Percentiles rank a stretch among this genome's conserved stretches.
Evolutionary conservation across 2,888 invertebrate genomes (phyloP).

Genomic region (Ernsta delagoae): DNA sequence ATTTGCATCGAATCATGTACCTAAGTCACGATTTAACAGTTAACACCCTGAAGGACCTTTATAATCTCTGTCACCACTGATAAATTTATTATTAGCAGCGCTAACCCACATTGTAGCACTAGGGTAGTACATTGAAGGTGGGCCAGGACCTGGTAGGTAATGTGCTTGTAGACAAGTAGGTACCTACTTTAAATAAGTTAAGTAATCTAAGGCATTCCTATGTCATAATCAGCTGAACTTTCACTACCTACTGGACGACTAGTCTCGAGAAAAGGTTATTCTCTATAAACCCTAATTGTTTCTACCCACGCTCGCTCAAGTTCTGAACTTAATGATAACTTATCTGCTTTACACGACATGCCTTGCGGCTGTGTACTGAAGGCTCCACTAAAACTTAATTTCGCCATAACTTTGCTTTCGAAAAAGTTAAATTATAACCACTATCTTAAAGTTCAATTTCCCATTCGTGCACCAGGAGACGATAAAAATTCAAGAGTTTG

Average conservation of each 20-base stretch:
- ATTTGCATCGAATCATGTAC: too few species aligned
- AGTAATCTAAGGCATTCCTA: neutral
- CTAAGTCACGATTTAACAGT: too few species aligned
- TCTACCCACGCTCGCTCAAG: conserved; percentile 39
- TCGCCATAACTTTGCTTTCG: too few species aligned
- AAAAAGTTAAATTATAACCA: neutral
- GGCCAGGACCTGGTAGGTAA: too few species aligned
- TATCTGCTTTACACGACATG: conserved; percentile 46
- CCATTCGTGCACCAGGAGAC: conserved; percentile 1
- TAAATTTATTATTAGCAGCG: too few species aligned
- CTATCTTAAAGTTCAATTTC: conserved; percentile 2
- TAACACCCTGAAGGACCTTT: too few species aligned
- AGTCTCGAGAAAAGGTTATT: conserved; percentile 29
- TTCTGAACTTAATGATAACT: conserved; percentile 47
- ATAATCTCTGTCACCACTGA: too few species aligned
- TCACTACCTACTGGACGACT: conserved; percentile 7
- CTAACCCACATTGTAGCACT: too few species aligned
- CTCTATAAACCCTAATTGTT: conserved; percentile 32
- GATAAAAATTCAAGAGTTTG: conserved; percentile 35
- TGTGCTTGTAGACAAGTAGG: too few species aligned
- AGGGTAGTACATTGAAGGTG: too few species aligned
- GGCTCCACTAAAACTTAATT: conserved; percentile 22
- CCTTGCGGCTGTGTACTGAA: conserved; percentile 44
- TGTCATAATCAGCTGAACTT: conserved; percentile 25
- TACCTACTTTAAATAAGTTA: too few species aligned